phyloP scores from a whole-genome alignment of 1,140 invertebrate genomes.

The Doryteuthis pealeii region DNA sequence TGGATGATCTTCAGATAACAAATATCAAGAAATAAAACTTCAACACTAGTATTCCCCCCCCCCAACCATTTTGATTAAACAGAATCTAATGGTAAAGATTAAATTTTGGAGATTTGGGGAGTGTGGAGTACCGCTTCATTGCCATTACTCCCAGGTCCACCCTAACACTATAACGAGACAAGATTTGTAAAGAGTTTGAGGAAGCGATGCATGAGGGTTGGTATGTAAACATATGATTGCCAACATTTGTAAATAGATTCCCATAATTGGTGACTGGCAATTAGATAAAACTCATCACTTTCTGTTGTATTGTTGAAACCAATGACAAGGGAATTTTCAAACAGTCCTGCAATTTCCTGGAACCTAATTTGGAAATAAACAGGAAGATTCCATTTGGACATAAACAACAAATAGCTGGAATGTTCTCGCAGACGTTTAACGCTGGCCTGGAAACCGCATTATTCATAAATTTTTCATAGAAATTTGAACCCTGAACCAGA shows the following conservation, averaged over 20 bases:
- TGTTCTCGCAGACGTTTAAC: constrained; percentile 56
- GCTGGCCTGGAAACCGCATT: constrained; percentile 66
- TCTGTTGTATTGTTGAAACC: constrained; percentile 42
- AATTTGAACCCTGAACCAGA: too few relatives aligned
- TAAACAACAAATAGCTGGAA: constrained; percentile 65
- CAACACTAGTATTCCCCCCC: too few relatives aligned
- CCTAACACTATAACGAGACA: constrained; percentile 78
- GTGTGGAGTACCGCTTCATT: too few relatives aligned
- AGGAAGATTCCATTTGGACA: constrained; percentile 87
- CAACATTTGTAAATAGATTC: constrained; percentile 70
- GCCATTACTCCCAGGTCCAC: too few relatives aligned
- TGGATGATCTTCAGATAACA: too few relatives aligned
- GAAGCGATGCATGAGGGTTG: constrained; percentile 75
- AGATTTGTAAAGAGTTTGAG: constrained; percentile 85
- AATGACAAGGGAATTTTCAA: constrained; percentile 66
- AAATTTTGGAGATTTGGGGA: too few relatives aligned
- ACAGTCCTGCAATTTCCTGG: constrained; percentile 80
- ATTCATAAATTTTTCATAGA: constrained; percentile 73
- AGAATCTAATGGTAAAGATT: too few relatives aligned
- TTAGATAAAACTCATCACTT: constrained; percentile 36
- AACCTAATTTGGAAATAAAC: constrained; percentile 92
- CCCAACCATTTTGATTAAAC: too few relatives aligned
- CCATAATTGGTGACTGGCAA: constrained; percentile 47
- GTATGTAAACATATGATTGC: constrained; percentile 73
- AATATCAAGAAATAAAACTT: too few relatives aligned